Evolutionary conservation across 1,140 invertebrate genomes (phyloP), one percentile per base, ranked within the genome.

Genomic region (Gonioctena quinquepunctata): DNA sequence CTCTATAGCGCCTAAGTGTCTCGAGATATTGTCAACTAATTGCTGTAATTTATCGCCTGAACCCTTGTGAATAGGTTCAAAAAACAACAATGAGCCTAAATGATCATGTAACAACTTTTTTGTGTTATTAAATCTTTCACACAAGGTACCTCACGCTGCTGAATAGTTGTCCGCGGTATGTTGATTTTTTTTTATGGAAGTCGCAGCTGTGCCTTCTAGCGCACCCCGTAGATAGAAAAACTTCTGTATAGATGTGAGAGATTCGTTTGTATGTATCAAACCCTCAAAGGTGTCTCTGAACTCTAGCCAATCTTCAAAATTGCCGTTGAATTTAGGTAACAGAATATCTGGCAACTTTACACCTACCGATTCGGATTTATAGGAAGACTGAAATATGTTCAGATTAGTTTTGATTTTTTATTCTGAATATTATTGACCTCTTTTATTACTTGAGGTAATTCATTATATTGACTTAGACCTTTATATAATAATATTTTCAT

Each of bases 271-370:
- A 64, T 72, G 62, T 13, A 72, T 70, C 19, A 75, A 22, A 8
- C 66, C 67, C 19, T 72, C 52, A 68, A 72, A 72, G 2, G 60
- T 72, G 23, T 75, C 70, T 11, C 54, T 49, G 56, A 70, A 75
- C 42, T 75, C 63, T 16, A 72, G 18, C 73, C 70, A 75, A 50
- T 27, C 16, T 21, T 71, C 42, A 52, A 70, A 73, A 48, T 70
- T 21, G 18, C 68, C 68, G 11, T 50, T 23, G 42, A 75, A 75
- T 42, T 60, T 60, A 7, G 68, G 69, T 2, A 73, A 19, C 8
- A 66, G 18, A 19, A 75, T 75, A 19, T 50, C 28, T 2, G 68
- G 71, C n/a, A 72, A 52, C 26, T 72, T 75, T 13, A 71, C 66
- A 62, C 21, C 54, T 3, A 4, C 22, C 23, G 21, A 21, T 56